Conservation (phyloP, 2,888 invertebrate genomes). For the Trichogramma evanescens region DNA sequence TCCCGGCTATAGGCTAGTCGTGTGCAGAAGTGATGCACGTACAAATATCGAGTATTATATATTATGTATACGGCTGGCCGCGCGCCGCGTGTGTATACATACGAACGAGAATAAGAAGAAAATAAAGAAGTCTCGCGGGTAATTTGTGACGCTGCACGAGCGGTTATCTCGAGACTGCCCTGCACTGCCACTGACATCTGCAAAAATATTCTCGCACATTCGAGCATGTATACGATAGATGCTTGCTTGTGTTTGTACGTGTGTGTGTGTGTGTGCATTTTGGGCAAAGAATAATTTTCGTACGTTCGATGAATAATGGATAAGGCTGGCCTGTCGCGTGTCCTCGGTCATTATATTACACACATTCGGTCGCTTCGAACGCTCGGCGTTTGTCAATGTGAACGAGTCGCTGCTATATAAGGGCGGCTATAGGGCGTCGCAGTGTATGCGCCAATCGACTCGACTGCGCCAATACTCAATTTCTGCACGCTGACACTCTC, state of each 20-base stretch:
- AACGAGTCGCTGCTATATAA: conserved; percentile 1
- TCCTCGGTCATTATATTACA: conserved; percentile 40
- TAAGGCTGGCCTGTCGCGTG: conserved; percentile 42
- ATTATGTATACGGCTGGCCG: too few species aligned
- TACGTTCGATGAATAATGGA: conserved; percentile 43
- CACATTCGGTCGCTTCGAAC: background rate
- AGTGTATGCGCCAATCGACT: background rate
- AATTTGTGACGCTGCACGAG: conserved; percentile 19
- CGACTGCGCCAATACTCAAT: too few species aligned
- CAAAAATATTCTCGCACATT: background rate
- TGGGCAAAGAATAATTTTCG: conserved; percentile 32
- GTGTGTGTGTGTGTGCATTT: conserved; percentile 31
- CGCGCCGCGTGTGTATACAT: too few species aligned
- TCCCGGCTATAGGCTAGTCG: too few species aligned
- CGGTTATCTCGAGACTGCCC: background rate
- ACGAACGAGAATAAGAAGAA: too few species aligned
- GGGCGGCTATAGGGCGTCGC: background rate
- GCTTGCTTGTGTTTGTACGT: background rate
- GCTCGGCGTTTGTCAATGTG: conserved; percentile 2
- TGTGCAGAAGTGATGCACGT: too few species aligned
- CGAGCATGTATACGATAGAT: too few species aligned
- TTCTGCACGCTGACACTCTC: too few species aligned
- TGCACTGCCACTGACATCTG: too few species aligned
- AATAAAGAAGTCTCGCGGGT: conserved; percentile 4
- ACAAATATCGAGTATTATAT: too few species aligned